Base-by-base conservation (phyloP, 2,888 invertebrate species). In the Barypeithes pellucidus region DNA sequence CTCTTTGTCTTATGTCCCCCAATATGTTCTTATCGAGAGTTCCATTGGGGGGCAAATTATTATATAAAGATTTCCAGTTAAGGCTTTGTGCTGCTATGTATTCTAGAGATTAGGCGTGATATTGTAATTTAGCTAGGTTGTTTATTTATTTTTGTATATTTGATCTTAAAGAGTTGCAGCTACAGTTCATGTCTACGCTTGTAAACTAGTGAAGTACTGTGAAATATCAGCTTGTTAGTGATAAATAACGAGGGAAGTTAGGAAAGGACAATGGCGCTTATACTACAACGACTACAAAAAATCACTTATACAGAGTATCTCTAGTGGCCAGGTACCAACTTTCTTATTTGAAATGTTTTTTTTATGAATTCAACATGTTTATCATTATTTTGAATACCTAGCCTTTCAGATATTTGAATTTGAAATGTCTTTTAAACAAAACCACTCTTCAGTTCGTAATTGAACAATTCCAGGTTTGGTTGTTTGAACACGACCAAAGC, bases 1-100 rank as follows among this genome's bases (percentile, higher is more conserved):
- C 93, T 0, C 86, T 94, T 4, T 94, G 94, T 77, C 88, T 94
- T 66, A 94, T 94, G 94, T 89, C 90, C n/a, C 87, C 89, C 11
- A 90, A 91, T 63, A 94, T 94, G 94, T 94, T 93, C 85, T 87
- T 90, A 1, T 88, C 89, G 75, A 85, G 94, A 50, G 93, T 93
- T 39, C 93, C 93, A 0, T 84, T 89, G 0, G 90, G 90, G 0
- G 93, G 93, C 9, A 90, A 91, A 81, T 85, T 89, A 72, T 85
- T 94, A 47, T 91, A 93, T 83, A 91, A 91, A 86, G 94, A 91
- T 84, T 91, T 91, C 81, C 89, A 92, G 82, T 87, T 92, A 81
- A 87, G 93, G 72, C 85, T 94, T n/a, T 90, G 90, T 11, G 88
- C 90, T 79, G 93, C 93, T 0, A 86, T 93, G 85, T 91, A 92